Evolutionary conservation across 1,140 invertebrate species (phyloP).

Genomic region (Heliconius eleuchia): DNA sequence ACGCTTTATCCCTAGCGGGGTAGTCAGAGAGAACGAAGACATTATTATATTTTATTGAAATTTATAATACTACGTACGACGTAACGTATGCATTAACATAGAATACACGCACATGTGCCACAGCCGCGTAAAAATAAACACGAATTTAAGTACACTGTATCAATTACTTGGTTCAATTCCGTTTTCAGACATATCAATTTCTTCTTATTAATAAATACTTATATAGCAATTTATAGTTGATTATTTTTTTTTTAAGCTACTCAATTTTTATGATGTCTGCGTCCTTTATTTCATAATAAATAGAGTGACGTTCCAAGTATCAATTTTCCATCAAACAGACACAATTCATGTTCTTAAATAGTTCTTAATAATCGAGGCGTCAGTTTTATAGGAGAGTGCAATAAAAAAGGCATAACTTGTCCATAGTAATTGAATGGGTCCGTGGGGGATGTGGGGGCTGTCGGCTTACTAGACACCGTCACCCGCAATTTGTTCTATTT

Average conservation of each 20-base stretch:
- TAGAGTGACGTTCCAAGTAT: slow-evolving; percentile 3
- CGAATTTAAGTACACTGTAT: neutral
- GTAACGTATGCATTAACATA: too few relatives aligned
- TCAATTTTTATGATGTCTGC: neutral
- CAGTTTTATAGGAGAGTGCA: slow-evolving; percentile 68
- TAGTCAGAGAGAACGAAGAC: too few relatives aligned
- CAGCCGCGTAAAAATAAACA: neutral
- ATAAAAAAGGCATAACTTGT: slow-evolving; percentile 78
- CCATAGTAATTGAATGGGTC: slow-evolving; percentile 70
- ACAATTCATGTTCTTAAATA: slow-evolving; percentile 42
- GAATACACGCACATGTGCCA: neutral
- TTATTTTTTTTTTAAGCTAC: slow-evolving; percentile 4
- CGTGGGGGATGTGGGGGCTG: slow-evolving; percentile 49
- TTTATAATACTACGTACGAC: too few relatives aligned
- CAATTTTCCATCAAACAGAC: slow-evolving; percentile 27
- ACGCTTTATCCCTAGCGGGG: too few relatives aligned
- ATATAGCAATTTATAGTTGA: neutral
- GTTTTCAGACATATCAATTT: neutral
- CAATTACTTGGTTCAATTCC: neutral
- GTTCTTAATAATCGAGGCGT: slow-evolving; percentile 62
- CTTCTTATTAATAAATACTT: neutral
- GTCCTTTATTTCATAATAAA: neutral
- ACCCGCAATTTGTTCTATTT: slow-evolving; percentile 41
- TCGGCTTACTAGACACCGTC: slow-evolving; percentile 20
- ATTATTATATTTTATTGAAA: too few relatives aligned